These are phyloP conservation scores for Protomyctophum bolini DNA, from an alignment of 2,113 vertebrate species.

Conservation along the genomic window DNA sequence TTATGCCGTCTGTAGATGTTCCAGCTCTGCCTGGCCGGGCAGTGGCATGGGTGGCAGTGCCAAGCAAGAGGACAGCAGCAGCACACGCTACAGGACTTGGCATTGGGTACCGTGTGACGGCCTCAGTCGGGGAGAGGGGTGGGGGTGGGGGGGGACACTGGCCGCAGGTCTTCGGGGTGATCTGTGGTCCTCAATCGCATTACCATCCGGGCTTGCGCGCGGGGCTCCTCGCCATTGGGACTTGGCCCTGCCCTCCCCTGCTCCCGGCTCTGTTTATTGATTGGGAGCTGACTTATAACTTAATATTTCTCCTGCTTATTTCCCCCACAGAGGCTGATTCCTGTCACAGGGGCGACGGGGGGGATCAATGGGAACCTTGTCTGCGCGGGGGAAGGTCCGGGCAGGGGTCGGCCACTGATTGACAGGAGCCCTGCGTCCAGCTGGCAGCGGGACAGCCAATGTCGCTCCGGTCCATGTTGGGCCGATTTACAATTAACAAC, in stretches of 20 bases:
- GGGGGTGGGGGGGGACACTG: conserved; percentile 34
- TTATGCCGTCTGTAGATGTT: conserved; percentile 81
- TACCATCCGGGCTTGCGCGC: conserved; percentile 60
- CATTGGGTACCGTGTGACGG: conserved; percentile 46
- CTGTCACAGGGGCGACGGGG: conserved; percentile 72
- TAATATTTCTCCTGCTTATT: conserved; percentile 82
- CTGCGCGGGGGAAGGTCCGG: conserved; percentile 72
- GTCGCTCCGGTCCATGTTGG: conserved; percentile 44
- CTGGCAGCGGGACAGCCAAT: conserved; percentile 72
- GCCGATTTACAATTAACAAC: conserved; percentile 55
- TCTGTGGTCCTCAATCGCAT: conserved; percentile 74
- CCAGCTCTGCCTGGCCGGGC: conserved; percentile 69
- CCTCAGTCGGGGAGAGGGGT: conserved; percentile 43
- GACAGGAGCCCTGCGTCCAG: conserved; percentile 74
- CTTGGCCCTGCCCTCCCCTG: conserved; percentile 50
- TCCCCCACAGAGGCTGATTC: conserved; percentile 69
- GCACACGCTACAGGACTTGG: conserved; percentile 65
- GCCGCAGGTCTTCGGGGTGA: conserved; percentile 66
- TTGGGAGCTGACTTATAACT: conserved; percentile 77
- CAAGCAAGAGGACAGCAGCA: conserved; percentile 68
- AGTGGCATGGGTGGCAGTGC: conserved; percentile 59
- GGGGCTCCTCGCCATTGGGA: conserved; percentile 49
- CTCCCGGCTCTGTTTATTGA: conserved; percentile 75
- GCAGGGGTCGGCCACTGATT: conserved; percentile 75
- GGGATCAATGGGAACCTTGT: conserved; percentile 83